Evolutionary conservation across 2,113 vertebrate genomes (phyloP), one percentile per base, ranked within the genome.

Genomic region (Entosphenus tridentatus): DNA sequence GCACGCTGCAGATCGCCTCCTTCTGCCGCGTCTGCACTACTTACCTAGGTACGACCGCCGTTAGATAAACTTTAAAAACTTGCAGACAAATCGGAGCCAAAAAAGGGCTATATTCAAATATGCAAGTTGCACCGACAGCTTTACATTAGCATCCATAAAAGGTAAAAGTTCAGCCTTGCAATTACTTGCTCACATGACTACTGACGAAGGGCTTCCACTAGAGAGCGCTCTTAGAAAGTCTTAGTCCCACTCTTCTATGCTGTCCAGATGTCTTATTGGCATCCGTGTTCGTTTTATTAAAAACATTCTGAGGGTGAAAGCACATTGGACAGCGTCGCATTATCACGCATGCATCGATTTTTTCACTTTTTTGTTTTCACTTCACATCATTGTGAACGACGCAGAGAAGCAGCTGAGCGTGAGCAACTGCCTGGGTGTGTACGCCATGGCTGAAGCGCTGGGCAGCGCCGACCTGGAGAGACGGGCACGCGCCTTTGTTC

Each of bases 1-100:
- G 88, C 88, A 96, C 90, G 80, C 96, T 98, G 80, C 93, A 95
- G 82, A 96, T 96, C 80, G 93, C 87, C 79, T 96, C 90, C 71
- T 98, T 98, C 82, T 98, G 93, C 78, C 95, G 92, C 87, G 89
- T 98, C 81, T 96, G 93, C 16, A 83, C 96, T 75, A 95, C 93
- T 1, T 98, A 96, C 77, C 78, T 96, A 71, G 92, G 93, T 98
- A 86, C 80, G 87, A 39, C 39, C 73, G 55, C 57, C 54, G 21
- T 57, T 65, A 11, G 62, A 16, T 11, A 21, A 21, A n/a, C n/a
- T 21, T 65, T 2, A 21, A n/a, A 65, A 16, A 16, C 62, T 21
- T 65, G n/a, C 21, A 11, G 9, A 65, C 8, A 65, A 8, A 16
- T 65, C n/a, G 21, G 14, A 65, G n/a, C 21, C 21, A n/a, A 16